phyloP scores from a whole-genome alignment of 2,113 vertebrate genomes.

The Gymnarchus niloticus region DNA sequence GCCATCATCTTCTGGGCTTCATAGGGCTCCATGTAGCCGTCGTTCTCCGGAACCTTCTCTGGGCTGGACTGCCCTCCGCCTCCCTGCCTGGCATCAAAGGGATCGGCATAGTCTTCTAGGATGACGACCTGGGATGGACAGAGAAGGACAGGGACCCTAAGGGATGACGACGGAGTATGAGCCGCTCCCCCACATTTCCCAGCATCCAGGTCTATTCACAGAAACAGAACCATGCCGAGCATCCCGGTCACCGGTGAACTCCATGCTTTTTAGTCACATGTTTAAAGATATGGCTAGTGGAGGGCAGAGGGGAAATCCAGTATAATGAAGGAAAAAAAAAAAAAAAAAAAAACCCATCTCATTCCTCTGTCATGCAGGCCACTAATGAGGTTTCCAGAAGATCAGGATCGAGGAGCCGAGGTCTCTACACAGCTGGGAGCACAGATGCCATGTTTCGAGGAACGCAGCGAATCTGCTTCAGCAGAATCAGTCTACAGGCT shows the following conservation, averaged over 20 bases:
- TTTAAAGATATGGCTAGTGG: too few relatives aligned
- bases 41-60: conserved; percentile 67
- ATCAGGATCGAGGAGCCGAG: background rate
- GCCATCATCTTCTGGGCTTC: conserved; percentile 80
- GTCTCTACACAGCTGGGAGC: background rate
- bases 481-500: background rate
- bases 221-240: too few relatives aligned
- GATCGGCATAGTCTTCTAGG: conserved; percentile 74
- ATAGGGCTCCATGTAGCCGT: conserved; percentile 77
- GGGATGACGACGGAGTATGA: background rate
- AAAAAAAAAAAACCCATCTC: background rate
- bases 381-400: background rate
- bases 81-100: conserved; percentile 66
- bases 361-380: background rate
- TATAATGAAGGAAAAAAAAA: too few relatives aligned
- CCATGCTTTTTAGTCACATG: too few relatives aligned
- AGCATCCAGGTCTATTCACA: background rate
- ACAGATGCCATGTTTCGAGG: background rate
- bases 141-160: background rate
- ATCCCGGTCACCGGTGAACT: background rate
- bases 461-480: background rate
- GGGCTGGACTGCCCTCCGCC: conserved; percentile 44
- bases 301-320: too few relatives aligned
- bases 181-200: background rate
- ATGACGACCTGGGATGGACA: conserved; percentile 58